phyloP scores from a whole-genome alignment of 2,113 vertebrate species.

The Galeopterus variegatus region DNA sequence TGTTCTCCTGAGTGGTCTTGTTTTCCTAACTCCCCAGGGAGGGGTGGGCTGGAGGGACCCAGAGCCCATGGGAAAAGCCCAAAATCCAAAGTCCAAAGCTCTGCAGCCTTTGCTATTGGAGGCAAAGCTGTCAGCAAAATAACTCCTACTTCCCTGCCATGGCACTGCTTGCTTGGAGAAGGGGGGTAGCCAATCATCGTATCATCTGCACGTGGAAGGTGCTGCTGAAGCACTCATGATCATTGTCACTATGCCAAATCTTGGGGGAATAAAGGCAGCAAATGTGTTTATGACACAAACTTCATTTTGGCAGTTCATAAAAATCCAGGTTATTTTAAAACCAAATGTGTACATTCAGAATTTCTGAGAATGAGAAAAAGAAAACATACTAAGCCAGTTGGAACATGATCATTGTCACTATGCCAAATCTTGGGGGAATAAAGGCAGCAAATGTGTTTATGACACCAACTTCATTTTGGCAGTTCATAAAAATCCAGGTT shows the following conservation, averaged over 20 bases:
- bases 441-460: neutral
- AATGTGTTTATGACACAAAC: neutral
- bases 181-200: neutral
- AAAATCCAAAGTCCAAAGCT: neutral
- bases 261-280: neutral
- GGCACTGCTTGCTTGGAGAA: neutral
- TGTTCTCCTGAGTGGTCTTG: neutral
- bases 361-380: conserved; percentile 51
- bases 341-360: conserved; percentile 19
- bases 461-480: neutral
- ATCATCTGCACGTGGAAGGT: neutral
- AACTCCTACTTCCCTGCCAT: neutral
- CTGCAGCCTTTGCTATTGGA: neutral
- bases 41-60: neutral
- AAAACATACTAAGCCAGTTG: too few species aligned
- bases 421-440: neutral
- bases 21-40: neutral
- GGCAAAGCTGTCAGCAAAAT: neutral
- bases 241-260: neutral
- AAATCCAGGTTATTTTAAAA: conserved; percentile 66
- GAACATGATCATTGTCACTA: neutral
- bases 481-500: conserved; percentile 59
- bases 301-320: conserved; percentile 57
- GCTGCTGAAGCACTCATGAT: neutral
- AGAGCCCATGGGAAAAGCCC: neutral